Evolutionary conservation across 2,888 invertebrate species (phyloP).

Genomic region (Neocrepidodera transversa): DNA sequence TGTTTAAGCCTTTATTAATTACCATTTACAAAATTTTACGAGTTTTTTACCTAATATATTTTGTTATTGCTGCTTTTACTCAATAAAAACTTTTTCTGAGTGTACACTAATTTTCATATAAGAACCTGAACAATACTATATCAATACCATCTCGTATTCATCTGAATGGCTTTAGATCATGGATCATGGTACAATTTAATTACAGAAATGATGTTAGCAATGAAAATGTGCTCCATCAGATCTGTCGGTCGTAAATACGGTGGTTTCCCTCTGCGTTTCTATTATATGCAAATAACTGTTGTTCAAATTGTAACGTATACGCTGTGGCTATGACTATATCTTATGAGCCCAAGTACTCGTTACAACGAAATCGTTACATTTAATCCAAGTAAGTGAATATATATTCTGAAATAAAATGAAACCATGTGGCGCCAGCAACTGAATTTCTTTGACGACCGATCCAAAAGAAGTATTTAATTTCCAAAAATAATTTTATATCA

Average conservation of each 20-base stretch:
- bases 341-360: constrained; percentile 40
- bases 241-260: constrained; percentile 52
- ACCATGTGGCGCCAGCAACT: too few species aligned
- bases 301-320: constrained; percentile 52
- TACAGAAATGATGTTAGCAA: constrained; percentile 36
- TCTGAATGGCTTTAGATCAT: background rate
- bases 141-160: background rate
- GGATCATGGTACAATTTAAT: constrained; percentile 39
- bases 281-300: constrained; percentile 58
- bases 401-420: too few species aligned
- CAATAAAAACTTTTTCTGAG: too few species aligned
- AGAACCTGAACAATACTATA: background rate
- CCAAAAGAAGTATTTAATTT: too few species aligned
- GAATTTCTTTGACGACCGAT: too few species aligned
- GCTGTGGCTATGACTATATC: constrained; percentile 42
- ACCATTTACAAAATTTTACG: too few species aligned
- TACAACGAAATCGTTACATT: constrained; percentile 39
- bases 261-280: constrained; percentile 48
- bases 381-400: constrained; percentile 25
- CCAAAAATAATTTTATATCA: too few species aligned
- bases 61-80: too few species aligned
- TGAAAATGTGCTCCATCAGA: constrained; percentile 52
- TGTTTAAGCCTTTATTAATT: too few species aligned
- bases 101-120: too few species aligned
- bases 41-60: too few species aligned